These are phyloP conservation scores for Dasyornis broadbenti DNA, from an alignment of 2,113 vertebrate genomes.

Conservation along the genomic window DNA sequence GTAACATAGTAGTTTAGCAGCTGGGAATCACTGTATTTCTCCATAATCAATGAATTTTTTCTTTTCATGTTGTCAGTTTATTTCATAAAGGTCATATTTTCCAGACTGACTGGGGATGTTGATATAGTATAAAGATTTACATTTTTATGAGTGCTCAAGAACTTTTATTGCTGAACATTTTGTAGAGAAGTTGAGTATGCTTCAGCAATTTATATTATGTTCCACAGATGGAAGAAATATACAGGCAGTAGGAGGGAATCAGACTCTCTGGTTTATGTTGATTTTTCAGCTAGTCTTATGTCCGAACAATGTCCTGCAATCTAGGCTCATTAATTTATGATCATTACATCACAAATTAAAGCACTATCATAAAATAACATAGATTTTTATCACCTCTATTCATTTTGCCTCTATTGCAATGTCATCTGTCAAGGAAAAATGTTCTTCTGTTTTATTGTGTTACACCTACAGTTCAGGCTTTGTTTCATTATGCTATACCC, in stretches of 20 bases:
- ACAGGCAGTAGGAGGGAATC: neutral
- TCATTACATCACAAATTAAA: neutral
- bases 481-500: neutral
- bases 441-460: neutral
- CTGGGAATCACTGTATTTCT: neutral
- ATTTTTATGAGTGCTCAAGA: neutral
- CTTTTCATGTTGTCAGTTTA: neutral
- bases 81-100: neutral
- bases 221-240: neutral
- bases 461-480: neutral
- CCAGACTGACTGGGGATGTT: neutral
- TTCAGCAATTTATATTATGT: neutral
- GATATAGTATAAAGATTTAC: neutral
- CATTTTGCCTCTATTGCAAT: neutral
- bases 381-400: neutral
- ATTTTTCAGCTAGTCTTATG: neutral
- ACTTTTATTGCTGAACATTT: neutral
- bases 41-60: neutral
- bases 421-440: neutral
- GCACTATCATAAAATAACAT: neutral
- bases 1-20: neutral
- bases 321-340: neutral
- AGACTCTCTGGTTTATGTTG: neutral
- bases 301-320: neutral
- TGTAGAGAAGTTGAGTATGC: neutral